These are phyloP conservation scores for Ctena decussata DNA, from an alignment of 2,888 invertebrate genomes.

Conservation along the genomic window DNA sequence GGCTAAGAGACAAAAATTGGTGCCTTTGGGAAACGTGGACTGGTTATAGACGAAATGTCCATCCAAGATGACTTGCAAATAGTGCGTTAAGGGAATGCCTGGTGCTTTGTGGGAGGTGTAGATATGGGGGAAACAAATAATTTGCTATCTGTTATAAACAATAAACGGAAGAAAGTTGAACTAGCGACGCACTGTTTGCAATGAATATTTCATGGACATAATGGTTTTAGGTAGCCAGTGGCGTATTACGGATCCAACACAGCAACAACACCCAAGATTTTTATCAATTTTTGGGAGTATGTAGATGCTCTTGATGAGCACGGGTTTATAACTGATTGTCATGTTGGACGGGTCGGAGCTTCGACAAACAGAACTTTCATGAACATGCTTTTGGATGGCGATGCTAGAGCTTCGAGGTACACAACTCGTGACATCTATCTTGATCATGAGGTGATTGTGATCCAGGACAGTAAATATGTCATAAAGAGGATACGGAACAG, in stretches of 20 bases:
- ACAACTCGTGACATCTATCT: too few relatives aligned
- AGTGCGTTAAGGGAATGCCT: not conserved
- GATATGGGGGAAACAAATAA: slow-evolving; percentile 10
- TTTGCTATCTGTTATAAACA: not conserved
- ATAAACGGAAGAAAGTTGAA: not conserved
- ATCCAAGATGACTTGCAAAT: not conserved
- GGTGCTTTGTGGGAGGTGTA: not conserved
- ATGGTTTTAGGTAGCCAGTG: slow-evolving; percentile 41
- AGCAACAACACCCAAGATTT: slow-evolving; percentile 17
- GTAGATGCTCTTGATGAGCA: slow-evolving; percentile 7
- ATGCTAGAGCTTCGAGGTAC: too few relatives aligned
- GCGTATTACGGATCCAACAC: slow-evolving; percentile 30
- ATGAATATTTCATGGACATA: slow-evolving; percentile 12
- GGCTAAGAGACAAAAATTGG: not conserved
- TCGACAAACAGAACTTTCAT: slow-evolving; percentile 24
- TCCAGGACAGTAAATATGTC: too few relatives aligned
- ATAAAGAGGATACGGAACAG: too few relatives aligned
- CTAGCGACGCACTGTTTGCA: too few relatives aligned
- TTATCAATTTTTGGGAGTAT: slow-evolving; percentile 18
- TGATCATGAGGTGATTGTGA: too few relatives aligned
- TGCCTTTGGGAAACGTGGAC: slow-evolving; percentile 7
- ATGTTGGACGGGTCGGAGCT: not conserved
- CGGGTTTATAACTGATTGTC: slow-evolving; percentile 22
- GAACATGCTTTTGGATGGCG: not conserved
- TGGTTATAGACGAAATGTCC: slow-evolving; percentile 16